A percentile compares a stretch with the other conserved stretches of the same genome.
Evolutionary conservation across 2,113 vertebrate genomes (phyloP).

Genomic region (Brachionichthys hirsutus): DNA sequence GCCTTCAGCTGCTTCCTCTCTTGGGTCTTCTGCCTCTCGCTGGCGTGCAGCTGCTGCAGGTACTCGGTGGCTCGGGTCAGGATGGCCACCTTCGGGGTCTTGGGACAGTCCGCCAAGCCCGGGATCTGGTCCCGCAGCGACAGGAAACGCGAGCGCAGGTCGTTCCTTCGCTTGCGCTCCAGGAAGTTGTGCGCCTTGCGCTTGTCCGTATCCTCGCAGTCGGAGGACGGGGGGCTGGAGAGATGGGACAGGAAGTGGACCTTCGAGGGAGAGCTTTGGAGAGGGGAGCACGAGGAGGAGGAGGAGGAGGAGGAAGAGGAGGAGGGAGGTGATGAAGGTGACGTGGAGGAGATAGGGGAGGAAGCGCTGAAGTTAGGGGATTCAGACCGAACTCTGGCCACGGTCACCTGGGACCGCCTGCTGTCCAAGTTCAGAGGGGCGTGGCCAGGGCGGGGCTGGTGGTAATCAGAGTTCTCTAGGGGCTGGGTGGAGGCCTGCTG

Average conservation of each 20-base stretch:
- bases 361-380: conserved; percentile 49
- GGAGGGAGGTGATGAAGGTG: conserved; percentile 50
- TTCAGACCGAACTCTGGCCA: conserved; percentile 30
- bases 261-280: conserved; percentile 57
- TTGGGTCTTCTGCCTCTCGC: conserved; percentile 82
- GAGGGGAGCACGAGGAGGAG: conserved; percentile 9
- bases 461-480: conserved; percentile 56
- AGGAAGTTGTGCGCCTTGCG: conserved; percentile 94
- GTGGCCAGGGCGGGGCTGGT: conserved; percentile 53
- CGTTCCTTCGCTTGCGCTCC: conserved; percentile 92
- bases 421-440: conserved; percentile 61
- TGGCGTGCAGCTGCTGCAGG: conserved; percentile 83
- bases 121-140: conserved; percentile 92
- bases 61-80: conserved; percentile 91
- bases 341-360: conserved; percentile 52
- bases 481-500: conserved; percentile 59
- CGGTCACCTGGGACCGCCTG: conserved; percentile 31
- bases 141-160: conserved; percentile 91
- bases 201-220: conserved; percentile 92
- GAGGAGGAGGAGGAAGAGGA: conserved; percentile 18
- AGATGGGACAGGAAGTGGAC: conserved; percentile 54
- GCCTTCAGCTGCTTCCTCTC: conserved; percentile 89
- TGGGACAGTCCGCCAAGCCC: conserved; percentile 86
- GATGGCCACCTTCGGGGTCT: conserved; percentile 94
- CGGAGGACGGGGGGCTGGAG: conserved; percentile 81